Percentiles rank a stretch among this genome's conserved stretches.
phyloP scores from a whole-genome alignment of 1,140 invertebrate species.

The Atta cephalotes region DNA sequence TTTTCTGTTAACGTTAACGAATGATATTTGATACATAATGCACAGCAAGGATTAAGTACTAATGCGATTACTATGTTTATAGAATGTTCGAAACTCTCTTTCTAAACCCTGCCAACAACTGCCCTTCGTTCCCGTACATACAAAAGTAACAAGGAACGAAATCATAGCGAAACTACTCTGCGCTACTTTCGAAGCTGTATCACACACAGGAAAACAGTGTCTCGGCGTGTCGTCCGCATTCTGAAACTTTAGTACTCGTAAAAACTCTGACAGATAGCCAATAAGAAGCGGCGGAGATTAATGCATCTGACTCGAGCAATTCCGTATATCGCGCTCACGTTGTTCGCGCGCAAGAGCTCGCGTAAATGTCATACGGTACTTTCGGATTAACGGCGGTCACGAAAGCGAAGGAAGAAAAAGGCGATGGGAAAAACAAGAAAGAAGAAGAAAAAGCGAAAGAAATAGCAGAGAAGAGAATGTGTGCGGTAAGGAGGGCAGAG shows the following conservation, averaged over 20 bases:
- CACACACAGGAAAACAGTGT: constrained; percentile 38
- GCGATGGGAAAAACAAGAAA: neutral
- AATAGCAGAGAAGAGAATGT: neutral
- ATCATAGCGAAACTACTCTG: constrained; percentile 39
- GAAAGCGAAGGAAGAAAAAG: constrained; percentile 38
- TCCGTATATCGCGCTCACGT: constrained; percentile 40
- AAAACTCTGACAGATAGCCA: constrained; percentile 59
- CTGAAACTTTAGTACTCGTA: constrained; percentile 52
- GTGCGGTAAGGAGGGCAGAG: too few species aligned
- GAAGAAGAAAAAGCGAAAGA: neutral
- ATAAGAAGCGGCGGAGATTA: constrained; percentile 59
- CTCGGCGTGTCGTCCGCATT: constrained; percentile 57
- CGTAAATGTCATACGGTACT: constrained; percentile 62
- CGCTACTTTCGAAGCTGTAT: constrained; percentile 40
- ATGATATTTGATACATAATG: neutral
- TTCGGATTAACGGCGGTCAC: constrained; percentile 61
- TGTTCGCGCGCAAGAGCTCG: constrained; percentile 34
- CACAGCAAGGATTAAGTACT: constrained; percentile 11
- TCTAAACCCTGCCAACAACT: constrained; percentile 36
- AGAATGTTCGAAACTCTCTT: constrained; percentile 29
- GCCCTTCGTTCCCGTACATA: neutral
- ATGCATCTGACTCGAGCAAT: constrained; percentile 59
- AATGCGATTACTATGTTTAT: constrained; percentile 26
- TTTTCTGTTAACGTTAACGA: neutral
- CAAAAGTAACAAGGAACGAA: constrained; percentile 25